Evolutionary conservation across 2,888 invertebrate species (phyloP).

Genomic region (Rhagonycha lutea): DNA sequence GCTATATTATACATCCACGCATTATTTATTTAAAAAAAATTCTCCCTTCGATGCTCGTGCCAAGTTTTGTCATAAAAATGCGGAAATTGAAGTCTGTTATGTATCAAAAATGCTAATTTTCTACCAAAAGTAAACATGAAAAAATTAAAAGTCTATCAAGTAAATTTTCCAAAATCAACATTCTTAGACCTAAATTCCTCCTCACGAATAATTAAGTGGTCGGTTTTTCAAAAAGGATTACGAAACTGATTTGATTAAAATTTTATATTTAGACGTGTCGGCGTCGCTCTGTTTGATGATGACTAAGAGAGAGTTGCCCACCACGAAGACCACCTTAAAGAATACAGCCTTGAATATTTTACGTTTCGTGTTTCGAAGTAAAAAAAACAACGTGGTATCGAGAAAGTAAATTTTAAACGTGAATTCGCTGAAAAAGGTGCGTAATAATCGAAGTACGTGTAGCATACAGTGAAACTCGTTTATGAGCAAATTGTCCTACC

Average conservation of each 20-base stretch:
- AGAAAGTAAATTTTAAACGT: background rate
- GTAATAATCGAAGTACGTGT: background rate
- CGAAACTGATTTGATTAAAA: background rate
- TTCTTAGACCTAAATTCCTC: background rate
- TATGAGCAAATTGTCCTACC: background rate
- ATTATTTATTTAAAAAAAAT: background rate
- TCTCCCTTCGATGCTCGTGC: background rate
- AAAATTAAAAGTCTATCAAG: background rate
- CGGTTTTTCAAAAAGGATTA: background rate
- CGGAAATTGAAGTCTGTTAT: background rate
- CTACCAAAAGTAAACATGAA: background rate
- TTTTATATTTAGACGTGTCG: constrained; percentile 1
- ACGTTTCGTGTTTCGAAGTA: background rate
- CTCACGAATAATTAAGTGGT: background rate
- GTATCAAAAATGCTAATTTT: background rate
- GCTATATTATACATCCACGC: background rate
- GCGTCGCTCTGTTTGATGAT: background rate
- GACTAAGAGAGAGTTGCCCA: constrained; percentile 1
- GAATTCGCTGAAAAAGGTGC: background rate
- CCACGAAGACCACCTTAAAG: background rate
- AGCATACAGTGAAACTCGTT: background rate
- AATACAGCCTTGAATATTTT: background rate
- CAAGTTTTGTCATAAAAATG: background rate
- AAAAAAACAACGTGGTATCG: background rate
- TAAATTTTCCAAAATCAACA: background rate